Evolutionary conservation across 2,113 vertebrate genomes (phyloP), one percentile per base, ranked within the genome.

Genomic region (Vulpes lagopus): DNA sequence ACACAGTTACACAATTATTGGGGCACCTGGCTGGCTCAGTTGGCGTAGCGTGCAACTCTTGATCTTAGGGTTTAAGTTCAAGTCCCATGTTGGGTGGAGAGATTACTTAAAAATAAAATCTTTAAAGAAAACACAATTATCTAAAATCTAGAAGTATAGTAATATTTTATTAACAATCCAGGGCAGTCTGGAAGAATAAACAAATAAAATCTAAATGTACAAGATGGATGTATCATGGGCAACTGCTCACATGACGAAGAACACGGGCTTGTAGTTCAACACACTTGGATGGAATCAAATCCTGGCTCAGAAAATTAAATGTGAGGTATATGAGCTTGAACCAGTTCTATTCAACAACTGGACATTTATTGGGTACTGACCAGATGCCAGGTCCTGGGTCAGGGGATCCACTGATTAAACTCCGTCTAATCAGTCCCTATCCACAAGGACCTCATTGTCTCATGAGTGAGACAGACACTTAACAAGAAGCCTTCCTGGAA

Each of bases 81-180:
- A 51, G 25, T 15, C 74, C 74, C 43, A 76, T 7, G 14, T 9
- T 49, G 73, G 43, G 73, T 27, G 23, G 27, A 49, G 73, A 76
- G 73, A 76, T 76, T 49, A 76, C 43, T 76, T 76, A 49, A 74
- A 73, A 73, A 73, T 73, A 20, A 25, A 65, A 65, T 30, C 5
- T 32, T 32, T 74, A 49, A 76, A 57, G 67, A 95, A 97, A 96
- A 93, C 23, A 85, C 4, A 89, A 81, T 88, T 38, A 49, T 79
- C 53, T 74, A 80, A 96, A 97, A 95, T 76, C 5, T 64, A 67
- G 9, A 91, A 5, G 1, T 49, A 38, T 2, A 69, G 59, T 57
- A 60, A 38, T 83, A 57, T 27, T 65, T 76, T 83, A 95, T 35
- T 57, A 95, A 67, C 35, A 83, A 12, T 76, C 67, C 57, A 95